Percentiles rank a stretch among this genome's conserved stretches.
Evolutionary conservation across 2,888 invertebrate species (phyloP).

Genomic region (Eristalinus aeneus): DNA sequence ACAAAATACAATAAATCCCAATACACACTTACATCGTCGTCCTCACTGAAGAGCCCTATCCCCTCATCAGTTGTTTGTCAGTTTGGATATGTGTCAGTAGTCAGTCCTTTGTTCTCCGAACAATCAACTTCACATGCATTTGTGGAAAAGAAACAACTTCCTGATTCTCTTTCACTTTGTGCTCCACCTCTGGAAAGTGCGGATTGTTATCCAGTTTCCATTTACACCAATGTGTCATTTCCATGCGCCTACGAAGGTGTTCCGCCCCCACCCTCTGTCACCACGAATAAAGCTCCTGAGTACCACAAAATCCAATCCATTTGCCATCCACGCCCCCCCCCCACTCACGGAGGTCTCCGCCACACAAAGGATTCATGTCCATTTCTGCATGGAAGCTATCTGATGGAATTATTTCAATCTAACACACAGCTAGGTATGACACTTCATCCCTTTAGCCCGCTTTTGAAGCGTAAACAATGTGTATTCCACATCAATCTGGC

Average conservation of each 20-base stretch:
- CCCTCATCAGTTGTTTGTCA: constrained; percentile 20
- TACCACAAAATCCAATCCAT: constrained; percentile 48
- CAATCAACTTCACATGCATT: not conserved
- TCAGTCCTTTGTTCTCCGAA: constrained; percentile 37
- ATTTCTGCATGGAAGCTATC: constrained; percentile 48
- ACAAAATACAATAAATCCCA: constrained; percentile 19
- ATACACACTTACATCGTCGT: constrained; percentile 22
- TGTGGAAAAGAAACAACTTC: constrained; percentile 27
- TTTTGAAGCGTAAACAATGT: constrained; percentile 31
- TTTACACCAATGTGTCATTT: constrained; percentile 52
- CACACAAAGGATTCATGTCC: constrained; percentile 11
- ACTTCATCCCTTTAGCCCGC: constrained; percentile 13
- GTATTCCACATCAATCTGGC: constrained; percentile 38
- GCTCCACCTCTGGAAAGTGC: not conserved
- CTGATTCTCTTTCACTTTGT: not conserved
- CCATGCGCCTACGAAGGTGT: constrained; percentile 4
- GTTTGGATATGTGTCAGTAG: constrained; percentile 36
- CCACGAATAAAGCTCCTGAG: not conserved
- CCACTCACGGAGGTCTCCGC: not conserved
- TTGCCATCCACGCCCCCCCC: constrained; percentile 36
- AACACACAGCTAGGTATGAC: constrained; percentile 5
- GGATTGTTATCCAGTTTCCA: constrained; percentile 53
- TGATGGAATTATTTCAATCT: constrained; percentile 56
- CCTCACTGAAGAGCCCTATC: constrained; percentile 10
- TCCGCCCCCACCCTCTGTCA: not conserved